Conservation (phyloP, 2,113 vertebrate species). For the Amblyornis subalaris region DNA sequence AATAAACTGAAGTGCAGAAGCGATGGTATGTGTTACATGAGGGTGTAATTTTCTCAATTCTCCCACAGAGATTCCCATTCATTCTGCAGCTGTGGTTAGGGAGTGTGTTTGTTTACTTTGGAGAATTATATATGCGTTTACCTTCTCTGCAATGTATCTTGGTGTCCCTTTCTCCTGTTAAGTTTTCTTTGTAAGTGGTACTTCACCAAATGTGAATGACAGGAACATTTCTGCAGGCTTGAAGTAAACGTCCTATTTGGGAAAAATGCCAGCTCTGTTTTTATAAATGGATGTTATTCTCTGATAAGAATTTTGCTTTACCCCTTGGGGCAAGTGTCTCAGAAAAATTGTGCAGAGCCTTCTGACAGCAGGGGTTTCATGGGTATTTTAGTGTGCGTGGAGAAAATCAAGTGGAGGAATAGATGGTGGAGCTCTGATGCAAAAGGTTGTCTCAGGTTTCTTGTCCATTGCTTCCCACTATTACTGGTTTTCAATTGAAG, state of each 20-base stretch:
- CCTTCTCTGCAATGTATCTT: not conserved
- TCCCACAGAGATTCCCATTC: not conserved
- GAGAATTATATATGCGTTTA: not conserved
- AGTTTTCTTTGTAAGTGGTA: not conserved
- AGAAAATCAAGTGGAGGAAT: not conserved
- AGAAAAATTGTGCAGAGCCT: not conserved
- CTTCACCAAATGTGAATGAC: not conserved
- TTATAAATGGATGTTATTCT: not conserved
- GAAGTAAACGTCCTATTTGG: not conserved
- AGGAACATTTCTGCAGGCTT: not conserved
- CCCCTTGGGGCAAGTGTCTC: not conserved
- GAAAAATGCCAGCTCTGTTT: not conserved
- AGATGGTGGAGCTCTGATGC: not conserved
- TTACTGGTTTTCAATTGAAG: constrained; percentile 1
- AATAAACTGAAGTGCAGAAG: not conserved
- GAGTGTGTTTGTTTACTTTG: not conserved
- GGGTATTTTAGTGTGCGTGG: accelerated
- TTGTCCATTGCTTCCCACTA: not conserved
- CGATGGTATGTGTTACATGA: not conserved
- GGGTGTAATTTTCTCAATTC: not conserved
- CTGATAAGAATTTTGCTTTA: not conserved
- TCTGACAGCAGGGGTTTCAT: not conserved
- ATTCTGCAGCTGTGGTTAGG: not conserved
- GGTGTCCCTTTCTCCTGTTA: not conserved
- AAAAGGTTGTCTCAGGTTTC: not conserved